phyloP scores from a whole-genome alignment of 2,797 vertebrate species.

The Rhinatrema bivittatum region DNA sequence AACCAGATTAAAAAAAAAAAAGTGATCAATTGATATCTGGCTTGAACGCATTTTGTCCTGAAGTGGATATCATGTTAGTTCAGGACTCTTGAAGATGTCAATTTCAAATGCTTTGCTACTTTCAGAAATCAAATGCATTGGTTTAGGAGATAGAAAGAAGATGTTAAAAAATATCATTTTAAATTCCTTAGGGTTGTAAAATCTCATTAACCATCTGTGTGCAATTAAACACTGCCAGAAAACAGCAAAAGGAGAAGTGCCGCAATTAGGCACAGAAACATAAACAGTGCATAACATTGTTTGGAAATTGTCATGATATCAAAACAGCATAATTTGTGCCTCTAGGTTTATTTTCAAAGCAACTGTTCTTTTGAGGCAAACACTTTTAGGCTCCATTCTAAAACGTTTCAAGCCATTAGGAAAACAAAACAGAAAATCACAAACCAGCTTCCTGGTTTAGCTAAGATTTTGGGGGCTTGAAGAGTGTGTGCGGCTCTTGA shows the following conservation, averaged over 20 bases:
- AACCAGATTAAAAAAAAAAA: constrained; percentile 24
- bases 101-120: constrained; percentile 13
- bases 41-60: constrained; percentile 5
- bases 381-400: background rate
- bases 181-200: too few relatives aligned
- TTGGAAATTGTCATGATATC: background rate
- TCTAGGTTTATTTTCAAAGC: background rate
- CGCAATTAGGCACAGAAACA: background rate
- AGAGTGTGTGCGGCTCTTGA: too few relatives aligned
- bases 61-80: constrained; percentile 10
- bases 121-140: too few relatives aligned
- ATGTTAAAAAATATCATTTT: background rate
- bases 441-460: too few relatives aligned
- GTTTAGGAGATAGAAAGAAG: too few relatives aligned
- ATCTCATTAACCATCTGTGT: constrained; percentile 16
- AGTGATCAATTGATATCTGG: constrained; percentile 23
- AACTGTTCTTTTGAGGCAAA: background rate
- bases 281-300: constrained; percentile 16
- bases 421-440: background rate
- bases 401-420: background rate
- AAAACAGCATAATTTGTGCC: background rate
- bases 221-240: constrained; percentile 14
- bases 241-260: background rate
- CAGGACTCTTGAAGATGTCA: constrained; percentile 11
- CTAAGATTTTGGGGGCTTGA: too few relatives aligned